A percentile compares a stretch with the other conserved stretches of the same genome.
These are phyloP conservation scores for Dryas iulia DNA, from an alignment of 1,140 invertebrate species.

Conservation along the genomic window DNA sequence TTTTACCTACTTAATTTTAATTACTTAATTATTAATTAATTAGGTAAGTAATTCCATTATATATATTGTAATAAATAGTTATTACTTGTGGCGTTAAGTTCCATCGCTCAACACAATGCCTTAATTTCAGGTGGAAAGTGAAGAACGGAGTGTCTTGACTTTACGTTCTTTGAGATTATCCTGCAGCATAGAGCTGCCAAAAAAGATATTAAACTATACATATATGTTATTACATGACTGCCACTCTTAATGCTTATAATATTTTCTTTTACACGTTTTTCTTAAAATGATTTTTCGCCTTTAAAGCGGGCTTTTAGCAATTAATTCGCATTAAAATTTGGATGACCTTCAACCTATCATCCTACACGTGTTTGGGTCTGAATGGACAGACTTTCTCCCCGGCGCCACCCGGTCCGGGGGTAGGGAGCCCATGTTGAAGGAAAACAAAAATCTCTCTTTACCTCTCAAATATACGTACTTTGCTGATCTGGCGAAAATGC, in stretches of 20 bases:
- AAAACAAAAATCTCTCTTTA: constrained; percentile 10
- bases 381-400: constrained; percentile 42
- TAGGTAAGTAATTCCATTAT: too few species aligned
- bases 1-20: too few species aligned
- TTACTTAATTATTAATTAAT: too few species aligned
- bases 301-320: background rate
- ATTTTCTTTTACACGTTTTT: background rate
- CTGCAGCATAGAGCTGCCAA: too few species aligned
- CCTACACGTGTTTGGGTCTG: constrained; percentile 49
- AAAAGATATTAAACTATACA: too few species aligned
- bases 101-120: too few species aligned
- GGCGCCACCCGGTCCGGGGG: constrained; percentile 29
- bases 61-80: too few species aligned
- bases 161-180: too few species aligned
- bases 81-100: too few species aligned
- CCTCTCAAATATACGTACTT: background rate
- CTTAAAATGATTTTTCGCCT: background rate
- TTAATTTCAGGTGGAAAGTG: too few species aligned
- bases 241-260: background rate
- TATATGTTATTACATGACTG: background rate
- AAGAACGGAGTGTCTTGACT: too few species aligned
- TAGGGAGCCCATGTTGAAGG: constrained; percentile 17
- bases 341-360: constrained; percentile 43
- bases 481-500: background rate
- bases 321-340: constrained; percentile 28